Conservation (phyloP, 2,888 invertebrate genomes). For the Epinotia bilunana region DNA sequence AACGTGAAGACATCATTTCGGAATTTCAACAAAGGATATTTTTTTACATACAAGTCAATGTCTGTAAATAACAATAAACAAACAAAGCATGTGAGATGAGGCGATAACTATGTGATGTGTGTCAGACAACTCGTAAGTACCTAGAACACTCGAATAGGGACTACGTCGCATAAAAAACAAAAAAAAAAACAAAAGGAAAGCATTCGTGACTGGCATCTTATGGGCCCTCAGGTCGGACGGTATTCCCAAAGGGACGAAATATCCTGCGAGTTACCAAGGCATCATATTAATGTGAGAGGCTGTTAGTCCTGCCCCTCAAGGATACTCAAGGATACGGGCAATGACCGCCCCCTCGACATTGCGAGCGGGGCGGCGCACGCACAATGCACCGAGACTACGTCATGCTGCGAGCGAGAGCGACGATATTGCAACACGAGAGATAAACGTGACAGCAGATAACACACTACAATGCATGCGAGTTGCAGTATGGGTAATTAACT, state of each 20-base stretch:
- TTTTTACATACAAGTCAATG: background rate
- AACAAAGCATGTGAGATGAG: background rate
- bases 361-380: slow-evolving; percentile 40
- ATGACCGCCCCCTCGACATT: slow-evolving; percentile 63
- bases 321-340: slow-evolving; percentile 81
- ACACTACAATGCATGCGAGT: background rate
- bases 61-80: slow-evolving; percentile 2
- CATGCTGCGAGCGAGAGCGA: slow-evolving; percentile 40
- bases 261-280: slow-evolving; percentile 82
- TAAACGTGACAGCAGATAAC: slow-evolving; percentile 18
- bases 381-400: slow-evolving; percentile 47
- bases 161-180: slow-evolving; percentile 1
- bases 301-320: slow-evolving; percentile 76
- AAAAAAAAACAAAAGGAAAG: background rate
- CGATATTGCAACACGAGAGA: slow-evolving; percentile 23
- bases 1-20: slow-evolving; percentile 48
- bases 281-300: slow-evolving; percentile 70
- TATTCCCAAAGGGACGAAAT: slow-evolving; percentile 85
- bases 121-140: background rate
- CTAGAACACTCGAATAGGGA: background rate
- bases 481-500: background rate
- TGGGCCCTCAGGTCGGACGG: slow-evolving; percentile 40
- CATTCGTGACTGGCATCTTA: background rate
- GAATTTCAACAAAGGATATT: slow-evolving; percentile 11
- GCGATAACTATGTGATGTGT: too few species aligned